Evolutionary conservation across 2,888 invertebrate species (phyloP), one percentile per base, ranked within the genome.

Genomic region (Noctua fimbriata): DNA sequence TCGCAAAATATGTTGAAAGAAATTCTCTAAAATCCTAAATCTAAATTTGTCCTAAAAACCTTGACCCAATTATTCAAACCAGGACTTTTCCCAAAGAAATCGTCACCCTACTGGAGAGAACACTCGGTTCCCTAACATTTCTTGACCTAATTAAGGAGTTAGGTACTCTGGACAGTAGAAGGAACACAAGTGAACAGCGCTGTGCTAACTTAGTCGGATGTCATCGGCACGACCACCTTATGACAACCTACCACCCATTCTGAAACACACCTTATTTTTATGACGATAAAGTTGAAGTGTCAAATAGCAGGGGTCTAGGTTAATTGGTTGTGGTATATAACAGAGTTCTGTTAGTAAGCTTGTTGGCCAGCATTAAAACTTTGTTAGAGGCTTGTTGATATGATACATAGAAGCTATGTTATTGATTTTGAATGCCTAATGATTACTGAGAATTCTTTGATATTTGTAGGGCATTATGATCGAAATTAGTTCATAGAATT

Each of bases 121-220:
- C 85, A 78, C 85, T 82, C 73, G 70, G 76, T 74, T 73, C 81
- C 66, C 83, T 87, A 65, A 83, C 84, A 87, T 90, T 89, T 89
- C 90, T 89, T 90, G 90, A 91, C 90, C 88, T 91, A 92, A 91
- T 92, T 92, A 91, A 88, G 83, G 83, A 91, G 90, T 90, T 87
- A n/a, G n/a, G n/a, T n/a, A 74, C 86, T 75, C 67, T 76, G 76
- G 78, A 85, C 83, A 86, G 73, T 82, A 77, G 83, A 78, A 77
- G 81, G 81, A 81, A 80, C 76, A 84, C 84, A 85, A 85, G 82
- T 78, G 78, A 87, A 83, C 86, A 87, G 88, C 83, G 83, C 87
- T 84, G 86, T 65, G 73, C 87, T 76, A 89, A 91, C 83, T 86
- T 85, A 76, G 73, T 69, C 58, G 80, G 83, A 76, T 88, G 74